Conservation (phyloP, 64 coral and sea anemone species). For the Stichodactyla mertensii region DNA sequence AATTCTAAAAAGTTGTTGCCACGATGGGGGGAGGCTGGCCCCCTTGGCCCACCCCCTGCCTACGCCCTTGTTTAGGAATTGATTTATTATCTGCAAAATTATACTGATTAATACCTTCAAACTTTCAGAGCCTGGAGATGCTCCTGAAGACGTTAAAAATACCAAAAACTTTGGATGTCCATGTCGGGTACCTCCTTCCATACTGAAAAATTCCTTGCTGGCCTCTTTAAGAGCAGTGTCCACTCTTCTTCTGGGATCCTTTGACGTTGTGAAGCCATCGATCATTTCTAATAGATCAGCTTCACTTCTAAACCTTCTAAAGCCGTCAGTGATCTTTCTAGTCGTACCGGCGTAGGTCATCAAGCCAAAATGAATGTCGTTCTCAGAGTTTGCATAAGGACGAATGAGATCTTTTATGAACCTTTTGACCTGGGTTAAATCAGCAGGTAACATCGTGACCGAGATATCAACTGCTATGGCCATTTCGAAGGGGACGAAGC, state of each 20-base stretch:
- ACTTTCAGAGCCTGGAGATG: conserved; percentile 26
- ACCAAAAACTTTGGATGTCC: conserved; percentile 59
- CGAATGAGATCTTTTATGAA: conserved; percentile 43
- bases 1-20: no score
- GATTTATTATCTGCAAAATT: neutral
- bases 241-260: conserved; percentile 29
- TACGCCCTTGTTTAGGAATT: no score
- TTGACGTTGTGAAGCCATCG: conserved; percentile 32
- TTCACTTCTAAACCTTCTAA: conserved; percentile 35
- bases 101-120: neutral
- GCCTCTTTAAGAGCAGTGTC: conserved; percentile 45
- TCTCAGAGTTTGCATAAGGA: conserved; percentile 66
- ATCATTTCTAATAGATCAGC: conserved; percentile 24
- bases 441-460: neutral
- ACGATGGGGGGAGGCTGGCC: no score
- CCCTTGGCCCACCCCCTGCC: no score
- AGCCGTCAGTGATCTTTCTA: conserved; percentile 37
- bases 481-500: conserved; percentile 71
- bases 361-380: conserved; percentile 61
- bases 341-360: conserved; percentile 53
- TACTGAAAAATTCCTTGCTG: conserved; percentile 65
- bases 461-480: conserved; percentile 69
- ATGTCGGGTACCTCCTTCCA: conserved; percentile 68
- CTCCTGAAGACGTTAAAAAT: conserved; percentile 29
- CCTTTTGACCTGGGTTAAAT: conserved; percentile 45